phyloP scores from a whole-genome alignment of 2,797 vertebrate species.

The Pelodytes ibericus region DNA sequence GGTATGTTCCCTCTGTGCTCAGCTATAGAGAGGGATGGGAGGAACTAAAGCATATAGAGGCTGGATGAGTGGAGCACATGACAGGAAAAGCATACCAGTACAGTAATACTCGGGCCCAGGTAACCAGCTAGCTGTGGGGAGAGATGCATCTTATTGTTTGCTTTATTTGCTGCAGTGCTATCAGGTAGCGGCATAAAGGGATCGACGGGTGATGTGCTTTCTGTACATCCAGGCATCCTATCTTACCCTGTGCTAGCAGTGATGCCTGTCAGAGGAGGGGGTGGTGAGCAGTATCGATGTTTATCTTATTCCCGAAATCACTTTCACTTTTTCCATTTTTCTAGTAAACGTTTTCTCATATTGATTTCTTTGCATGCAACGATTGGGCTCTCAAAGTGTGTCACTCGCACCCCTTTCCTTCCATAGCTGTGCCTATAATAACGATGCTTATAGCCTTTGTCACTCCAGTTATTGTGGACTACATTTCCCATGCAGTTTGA shows the following conservation, averaged over 20 bases:
- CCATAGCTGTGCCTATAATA: too few relatives aligned
- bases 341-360: background rate
- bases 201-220: background rate
- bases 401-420: too few relatives aligned
- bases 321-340: slow-evolving; percentile 36
- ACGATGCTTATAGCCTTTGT: too few relatives aligned
- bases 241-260: too few relatives aligned
- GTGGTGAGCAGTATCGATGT: background rate
- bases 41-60: background rate
- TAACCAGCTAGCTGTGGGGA: background rate
- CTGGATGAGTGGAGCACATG: slow-evolving; percentile 36
- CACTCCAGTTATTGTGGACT: too few relatives aligned
- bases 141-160: background rate
- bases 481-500: too few relatives aligned
- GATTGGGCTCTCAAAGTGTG: too few relatives aligned
- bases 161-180: background rate
- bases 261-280: background rate
- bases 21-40: background rate
- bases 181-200: background rate
- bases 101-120: slow-evolving; percentile 7
- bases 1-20: background rate
- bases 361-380: too few relatives aligned
- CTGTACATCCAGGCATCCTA: background rate
- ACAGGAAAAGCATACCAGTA: slow-evolving; percentile 37
- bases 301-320: background rate